Evolutionary conservation across 1,140 invertebrate species (phyloP), one percentile per base, ranked within the genome.

Genomic region (Calycopis cecrops): DNA sequence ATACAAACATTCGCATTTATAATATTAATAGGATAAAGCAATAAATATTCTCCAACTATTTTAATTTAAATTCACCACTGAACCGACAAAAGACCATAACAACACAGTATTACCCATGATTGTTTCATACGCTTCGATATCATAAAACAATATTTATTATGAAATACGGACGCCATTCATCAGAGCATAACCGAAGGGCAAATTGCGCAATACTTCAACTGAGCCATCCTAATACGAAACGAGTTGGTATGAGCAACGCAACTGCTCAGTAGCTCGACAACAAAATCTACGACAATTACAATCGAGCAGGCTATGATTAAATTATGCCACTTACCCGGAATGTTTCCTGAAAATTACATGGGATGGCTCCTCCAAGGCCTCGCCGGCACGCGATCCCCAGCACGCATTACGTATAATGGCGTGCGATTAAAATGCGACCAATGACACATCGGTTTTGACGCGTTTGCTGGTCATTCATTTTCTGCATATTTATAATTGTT

Each of bases 281-380:
- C 78, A 69, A 84, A 79, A 79, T 69, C 79, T 78, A 85, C 78
- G 73, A 83, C 83, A 80, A 86, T 85, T 85, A 85, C 67, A 67
- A 69, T 61, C 70, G 65, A 76, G 71, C 81, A 85, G 79, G 76
- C 67, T 82, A 82, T 85, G 78, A 86, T 86, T 85, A 86, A 84
- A 85, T 82, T 85, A 81, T 86, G 74, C 75, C 79, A 81, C 74
- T 86, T 83, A 81, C 70, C 69, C 70, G 55, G 73, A 85, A 76
- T 87, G 76, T 85, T 87, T 85, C 83, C 81, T 85, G 83, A 83
- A 87, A 85, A 85, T 87, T 82, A 84, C 77, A 84, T 82, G 77
- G 76, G 83, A 87, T 87, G 83, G 65, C 73, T 83, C 79, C 76
- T 61, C 65, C 79, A 86, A 86, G 83, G 83, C 70, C 85, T 79